Evolutionary conservation across 2,888 invertebrate species (phyloP).

Genomic region (Calliphora vomitoria): DNA sequence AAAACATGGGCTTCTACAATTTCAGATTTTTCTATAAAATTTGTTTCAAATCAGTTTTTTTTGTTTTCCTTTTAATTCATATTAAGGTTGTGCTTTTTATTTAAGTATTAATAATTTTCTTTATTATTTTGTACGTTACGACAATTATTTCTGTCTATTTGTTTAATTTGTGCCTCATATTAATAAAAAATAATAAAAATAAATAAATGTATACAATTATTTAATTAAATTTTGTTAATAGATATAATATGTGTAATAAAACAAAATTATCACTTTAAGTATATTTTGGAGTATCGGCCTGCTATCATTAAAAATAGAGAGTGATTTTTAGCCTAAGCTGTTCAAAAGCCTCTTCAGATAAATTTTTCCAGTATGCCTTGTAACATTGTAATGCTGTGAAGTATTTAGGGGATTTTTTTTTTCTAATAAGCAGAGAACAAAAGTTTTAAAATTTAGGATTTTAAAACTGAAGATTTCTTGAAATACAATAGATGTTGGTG

Average conservation of each 20-base stretch:
- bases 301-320: conserved; percentile 25
- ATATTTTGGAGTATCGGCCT: conserved; percentile 41
- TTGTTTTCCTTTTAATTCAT: not conserved
- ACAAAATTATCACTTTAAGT: conserved; percentile 42
- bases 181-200: conserved; percentile 22
- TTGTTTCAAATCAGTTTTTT: not conserved
- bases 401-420: not conserved
- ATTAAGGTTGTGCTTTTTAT: not conserved
- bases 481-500: no score
- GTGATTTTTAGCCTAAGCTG: not conserved
- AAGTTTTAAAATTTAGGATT: no score
- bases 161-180: conserved; percentile 28
- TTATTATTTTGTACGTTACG: conserved; percentile 32
- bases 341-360: not conserved
- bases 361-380: conserved; percentile 23
- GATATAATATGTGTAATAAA: conserved; percentile 28
- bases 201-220: not conserved
- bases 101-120: not conserved
- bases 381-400: not conserved
- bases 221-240: conserved; percentile 15
- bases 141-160: conserved; percentile 14
- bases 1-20: no score
- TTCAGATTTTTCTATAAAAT: no score
- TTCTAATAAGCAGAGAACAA: not conserved
- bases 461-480: no score